Evolutionary conservation across 1,140 invertebrate species (phyloP).

Genomic region (Antheraea mylitta): DNA sequence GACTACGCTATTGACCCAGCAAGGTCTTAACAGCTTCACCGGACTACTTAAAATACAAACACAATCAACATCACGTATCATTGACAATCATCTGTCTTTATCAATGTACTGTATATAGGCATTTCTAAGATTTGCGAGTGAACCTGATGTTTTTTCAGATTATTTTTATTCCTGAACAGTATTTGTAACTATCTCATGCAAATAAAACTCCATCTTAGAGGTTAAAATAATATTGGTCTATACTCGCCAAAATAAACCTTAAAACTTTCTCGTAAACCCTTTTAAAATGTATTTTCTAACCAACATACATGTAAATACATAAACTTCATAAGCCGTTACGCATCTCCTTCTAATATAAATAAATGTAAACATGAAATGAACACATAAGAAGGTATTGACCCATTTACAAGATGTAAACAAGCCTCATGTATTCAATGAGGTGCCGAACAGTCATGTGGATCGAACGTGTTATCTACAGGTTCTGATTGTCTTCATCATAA

Average conservation of each 20-base stretch:
- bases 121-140: too few species aligned
- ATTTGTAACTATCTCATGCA: not conserved
- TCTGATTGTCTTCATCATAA: constrained; percentile 55
- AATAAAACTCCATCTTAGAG: not conserved
- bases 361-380: not conserved
- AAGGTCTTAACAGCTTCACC: too few species aligned
- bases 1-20: too few species aligned
- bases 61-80: too few species aligned
- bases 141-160: too few species aligned
- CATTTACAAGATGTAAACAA: constrained; percentile 13
- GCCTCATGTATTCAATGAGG: constrained; percentile 39
- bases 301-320: too few species aligned
- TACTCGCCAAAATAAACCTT: not conserved
- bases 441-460: constrained; percentile 36
- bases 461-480: constrained; percentile 34
- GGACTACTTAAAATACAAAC: too few species aligned
- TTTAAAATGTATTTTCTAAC: not conserved
- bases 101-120: too few species aligned
- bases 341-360: not conserved
- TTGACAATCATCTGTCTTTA: too few species aligned
- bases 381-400: not conserved
- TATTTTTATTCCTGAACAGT: not conserved
- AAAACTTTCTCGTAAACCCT: not conserved
- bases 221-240: not conserved
- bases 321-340: not conserved